phyloP scores from a whole-genome alignment of 2,888 invertebrate species.

The Spicauda simplicius region DNA sequence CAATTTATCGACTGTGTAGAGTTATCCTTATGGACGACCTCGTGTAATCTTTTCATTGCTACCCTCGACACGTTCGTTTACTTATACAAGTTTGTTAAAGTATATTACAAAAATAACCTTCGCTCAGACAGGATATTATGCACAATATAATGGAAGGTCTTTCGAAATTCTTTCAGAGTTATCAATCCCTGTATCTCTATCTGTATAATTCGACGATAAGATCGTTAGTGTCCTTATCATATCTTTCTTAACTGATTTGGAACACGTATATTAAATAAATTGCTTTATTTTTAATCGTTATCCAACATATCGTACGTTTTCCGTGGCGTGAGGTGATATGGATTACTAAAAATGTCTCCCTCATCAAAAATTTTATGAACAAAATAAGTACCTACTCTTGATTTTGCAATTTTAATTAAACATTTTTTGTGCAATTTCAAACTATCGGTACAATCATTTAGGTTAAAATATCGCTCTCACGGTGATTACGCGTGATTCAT shows the following conservation, averaged over 20 bases:
- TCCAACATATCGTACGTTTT: no score
- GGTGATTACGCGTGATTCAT: no score
- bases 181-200: neutral
- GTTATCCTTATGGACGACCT: slow-evolving; percentile 6
- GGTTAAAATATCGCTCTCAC: no score
- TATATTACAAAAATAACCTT: neutral
- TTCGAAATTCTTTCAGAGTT: neutral
- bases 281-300: no score
- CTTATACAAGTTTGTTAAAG: neutral
- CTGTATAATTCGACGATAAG: neutral
- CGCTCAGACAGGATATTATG: neutral
- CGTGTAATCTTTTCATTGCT: slow-evolving; percentile 5
- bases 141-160: neutral
- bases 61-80: slow-evolving; percentile 18
- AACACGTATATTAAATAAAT: neutral
- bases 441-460: no score
- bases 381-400: no score
- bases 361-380: no score
- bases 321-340: no score
- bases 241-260: neutral
- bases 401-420: no score
- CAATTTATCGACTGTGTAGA: neutral
- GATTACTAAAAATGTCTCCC: no score
- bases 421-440: no score
- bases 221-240: neutral